Evolutionary conservation across 2,888 invertebrate genomes (phyloP), one percentile per base, ranked within the genome.

Genomic region (Troglohyphantes excavatus): DNA sequence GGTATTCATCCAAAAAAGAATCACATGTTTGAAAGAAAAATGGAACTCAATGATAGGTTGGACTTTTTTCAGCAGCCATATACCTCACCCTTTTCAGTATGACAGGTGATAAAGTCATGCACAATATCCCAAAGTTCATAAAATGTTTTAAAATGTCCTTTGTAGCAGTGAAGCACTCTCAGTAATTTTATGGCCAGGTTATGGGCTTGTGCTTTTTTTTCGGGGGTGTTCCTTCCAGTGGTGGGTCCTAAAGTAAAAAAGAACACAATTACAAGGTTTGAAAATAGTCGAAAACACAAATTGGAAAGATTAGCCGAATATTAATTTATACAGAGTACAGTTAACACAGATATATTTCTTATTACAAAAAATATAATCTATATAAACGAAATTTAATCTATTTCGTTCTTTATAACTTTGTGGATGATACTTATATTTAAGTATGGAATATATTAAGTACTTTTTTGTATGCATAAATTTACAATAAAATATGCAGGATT

Each of bases 161-260:
- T 19, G 11, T 53, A 2, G 23, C 23, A 72, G 13, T 17, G 0
- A 29, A 33, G 1, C 17, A 65, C 11, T 27, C 0, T 7, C 2
- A 11, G 21, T 27, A 11, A 2, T 46, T 46, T 76, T 27, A 82
- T 27, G 82, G 82, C 82, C 82, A 82, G 21, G 82, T 82, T 33
- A 82, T 82, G 7, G 29, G 39, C 39, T 72, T 72, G 23, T 82
- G 82, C n/a, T 82, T 82, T 39, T 82, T 82, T 26, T 82, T 82
- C 9, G 82, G 61, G 17, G 43, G 70, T 6, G 43, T 5, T 11
- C 61, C 61, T 72, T 82, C 2, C 0, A 19, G 5, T n/a, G n/a
- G 23, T 21, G n/a, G n/a, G 23, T 61, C 68, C 82, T 82, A 29
- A 0, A 70, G 59, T 23, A 17, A 72, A 70, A 65, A n/a, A 29